phyloP scores from a whole-genome alignment of 2,888 invertebrate genomes.

The Ophion obscuratus region DNA sequence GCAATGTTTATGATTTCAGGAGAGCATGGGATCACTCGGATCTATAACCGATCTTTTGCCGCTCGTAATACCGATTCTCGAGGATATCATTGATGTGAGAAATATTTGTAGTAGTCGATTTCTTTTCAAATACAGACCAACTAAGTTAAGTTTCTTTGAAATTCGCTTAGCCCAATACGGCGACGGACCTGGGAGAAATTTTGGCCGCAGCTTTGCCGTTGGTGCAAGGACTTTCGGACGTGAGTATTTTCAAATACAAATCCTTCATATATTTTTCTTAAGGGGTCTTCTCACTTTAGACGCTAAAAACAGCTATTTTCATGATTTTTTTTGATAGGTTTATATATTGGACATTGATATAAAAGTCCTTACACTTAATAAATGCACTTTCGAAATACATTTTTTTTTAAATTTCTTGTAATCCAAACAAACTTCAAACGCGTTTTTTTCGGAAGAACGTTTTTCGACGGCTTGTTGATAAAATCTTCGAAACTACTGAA shows the following conservation, averaged over 20 bases:
- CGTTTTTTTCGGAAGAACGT: no score
- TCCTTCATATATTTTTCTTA: slow-evolving; percentile 11
- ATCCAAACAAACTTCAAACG: no score
- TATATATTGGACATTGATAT: no score
- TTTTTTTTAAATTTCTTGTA: no score
- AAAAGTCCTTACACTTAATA: no score
- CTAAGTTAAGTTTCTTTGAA: slow-evolving; percentile 28
- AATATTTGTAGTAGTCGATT: background rate
- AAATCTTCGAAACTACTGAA: no score
- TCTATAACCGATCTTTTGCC: slow-evolving; percentile 78
- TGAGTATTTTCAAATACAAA: slow-evolving; percentile 61
- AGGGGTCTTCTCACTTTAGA: no score
- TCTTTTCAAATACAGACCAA: slow-evolving; percentile 1
- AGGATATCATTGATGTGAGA: slow-evolving; percentile 82
- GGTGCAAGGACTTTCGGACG: slow-evolving; percentile 79
- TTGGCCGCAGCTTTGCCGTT: slow-evolving; percentile 77
- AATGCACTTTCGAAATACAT: no score
- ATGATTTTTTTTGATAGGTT: no score
- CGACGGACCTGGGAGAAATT: slow-evolving; percentile 78
- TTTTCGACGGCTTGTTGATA: no score
- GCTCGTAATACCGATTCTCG: slow-evolving; percentile 79
- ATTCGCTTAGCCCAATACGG: slow-evolving; percentile 78
- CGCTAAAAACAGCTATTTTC: no score
- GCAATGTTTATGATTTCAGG: slow-evolving; percentile 38
- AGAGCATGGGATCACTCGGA: slow-evolving; percentile 76